Evolutionary conservation across 2,888 invertebrate genomes (phyloP).

Genomic region (Aphidius colemani): DNA sequence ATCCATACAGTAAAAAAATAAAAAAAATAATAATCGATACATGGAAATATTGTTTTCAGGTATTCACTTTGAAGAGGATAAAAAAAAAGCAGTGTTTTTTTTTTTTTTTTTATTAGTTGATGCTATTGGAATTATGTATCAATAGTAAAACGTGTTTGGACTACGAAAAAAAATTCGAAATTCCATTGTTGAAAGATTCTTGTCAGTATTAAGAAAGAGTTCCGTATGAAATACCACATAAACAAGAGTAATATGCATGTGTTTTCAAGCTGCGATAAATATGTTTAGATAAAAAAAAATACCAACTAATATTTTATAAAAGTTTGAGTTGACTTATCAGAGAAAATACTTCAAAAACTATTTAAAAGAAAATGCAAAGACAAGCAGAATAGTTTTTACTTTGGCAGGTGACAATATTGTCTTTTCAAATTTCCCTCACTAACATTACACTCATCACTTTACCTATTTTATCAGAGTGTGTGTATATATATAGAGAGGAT

Average conservation of each 20-base stretch:
- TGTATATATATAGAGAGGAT: too few species aligned
- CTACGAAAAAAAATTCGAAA: conserved; percentile 32
- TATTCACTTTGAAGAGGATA: too few species aligned
- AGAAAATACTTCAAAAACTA: conserved; percentile 19
- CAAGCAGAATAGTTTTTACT: conserved; percentile 6
- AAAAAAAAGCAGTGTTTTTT: too few species aligned
- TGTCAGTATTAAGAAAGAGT: conserved; percentile 13
- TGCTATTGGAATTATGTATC: too few species aligned
- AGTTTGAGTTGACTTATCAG: conserved; percentile 29
- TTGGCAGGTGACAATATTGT: too few species aligned
- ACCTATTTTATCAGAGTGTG: background rate
- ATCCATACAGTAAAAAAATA: background rate
- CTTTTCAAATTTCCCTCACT: background rate
- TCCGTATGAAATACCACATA: background rate
- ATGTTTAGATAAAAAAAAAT: too few species aligned
- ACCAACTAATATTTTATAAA: conserved; percentile 9
- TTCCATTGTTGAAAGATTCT: conserved; percentile 26
- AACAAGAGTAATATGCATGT: too few species aligned
- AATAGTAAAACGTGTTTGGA: conserved; percentile 14
- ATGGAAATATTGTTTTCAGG: too few species aligned
- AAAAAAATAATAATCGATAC: too few species aligned
- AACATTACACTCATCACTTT: conserved; percentile 15
- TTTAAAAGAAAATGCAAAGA: conserved; percentile 20
- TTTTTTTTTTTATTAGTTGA: too few species aligned
- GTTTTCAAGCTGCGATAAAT: too few species aligned